Evolutionary conservation across 2,113 vertebrate genomes (phyloP).

Genomic region (Phocoena sinus): DNA sequence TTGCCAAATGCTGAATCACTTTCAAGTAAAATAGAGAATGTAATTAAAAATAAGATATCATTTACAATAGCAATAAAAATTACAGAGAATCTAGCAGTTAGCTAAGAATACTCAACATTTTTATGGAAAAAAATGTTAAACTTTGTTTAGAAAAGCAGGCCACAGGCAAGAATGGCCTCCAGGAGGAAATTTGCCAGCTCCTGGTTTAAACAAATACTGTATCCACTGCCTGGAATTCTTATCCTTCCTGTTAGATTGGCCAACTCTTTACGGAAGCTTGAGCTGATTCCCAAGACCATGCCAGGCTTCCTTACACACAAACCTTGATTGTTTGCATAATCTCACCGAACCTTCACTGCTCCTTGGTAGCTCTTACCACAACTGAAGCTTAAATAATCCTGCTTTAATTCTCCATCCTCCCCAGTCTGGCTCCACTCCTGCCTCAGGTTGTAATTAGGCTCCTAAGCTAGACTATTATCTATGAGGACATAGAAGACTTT

Average conservation of each 20-base stretch:
- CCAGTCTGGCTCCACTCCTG: neutral
- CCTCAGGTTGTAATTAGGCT: neutral
- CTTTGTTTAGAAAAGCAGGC: neutral
- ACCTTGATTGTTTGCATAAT: neutral
- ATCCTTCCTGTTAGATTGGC: no score
- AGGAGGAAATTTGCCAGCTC: no score
- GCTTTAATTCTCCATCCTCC: neutral
- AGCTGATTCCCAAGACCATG: neutral
- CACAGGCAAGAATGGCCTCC: neutral
- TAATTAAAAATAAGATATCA: neutral
- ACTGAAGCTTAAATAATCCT: neutral
- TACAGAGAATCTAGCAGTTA: neutral
- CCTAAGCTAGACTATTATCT: neutral
- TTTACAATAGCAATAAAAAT: neutral
- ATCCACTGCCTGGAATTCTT: neutral
- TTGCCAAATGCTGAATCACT: neutral
- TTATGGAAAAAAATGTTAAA: neutral
- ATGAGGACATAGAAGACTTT: neutral
- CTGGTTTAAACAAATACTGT: neutral
- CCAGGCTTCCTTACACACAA: neutral
- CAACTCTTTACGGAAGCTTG: neutral
- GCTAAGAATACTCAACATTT: neutral
- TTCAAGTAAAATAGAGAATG: neutral
- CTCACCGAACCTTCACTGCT: neutral
- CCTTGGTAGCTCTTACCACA: neutral